Evolutionary conservation across 2,797 vertebrate genomes (phyloP), one percentile per base, ranked within the genome.

Genomic region (Sarcophilus harrisii): DNA sequence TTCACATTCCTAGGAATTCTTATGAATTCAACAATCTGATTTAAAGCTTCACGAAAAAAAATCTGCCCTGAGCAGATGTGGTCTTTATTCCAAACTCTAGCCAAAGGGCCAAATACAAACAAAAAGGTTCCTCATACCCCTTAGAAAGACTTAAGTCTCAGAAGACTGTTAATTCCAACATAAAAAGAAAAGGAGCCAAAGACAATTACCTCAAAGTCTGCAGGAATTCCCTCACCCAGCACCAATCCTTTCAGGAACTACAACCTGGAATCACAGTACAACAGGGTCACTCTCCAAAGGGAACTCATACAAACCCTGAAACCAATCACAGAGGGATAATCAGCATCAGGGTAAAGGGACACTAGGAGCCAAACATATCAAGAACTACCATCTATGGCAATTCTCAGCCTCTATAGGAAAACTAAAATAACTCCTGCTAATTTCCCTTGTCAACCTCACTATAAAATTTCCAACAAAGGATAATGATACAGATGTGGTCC

Each of bases 241-340:
- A 81, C 73, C 73, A 81, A 81, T 81, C 21, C 73, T 81, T 81
- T 81, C 73, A 27, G 73, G 73, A 81, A 81, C 73, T 81, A 81
- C 38, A 81, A 81, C 73, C 73, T 81, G 73, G 73, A 81, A 81
- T 81, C 73, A 81, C 38, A 81, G 73, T 81, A 81, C 73, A 81
- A 81, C 38, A 81, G 73, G 73, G 73, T 81, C 73, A 81, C 73
- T 81, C 66, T 73, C 73, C 73, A 81, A 81, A 81, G 18, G n/a
- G 73, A 45, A 81, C 73, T 81, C 73, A 81, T 81, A 81, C 73
- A 81, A 45, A 81, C 73, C 73, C 73, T 81, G 73, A 81, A 81
- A 81, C 73, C 73, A 81, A 81, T 81, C 73, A 81, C 73, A 81
- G 73, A 81, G 73, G 73, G 73, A 81, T 81, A 81, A 81, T 81